Evolutionary conservation across 2,888 invertebrate species (phyloP).

Genomic region (Petrophora chlorosata): DNA sequence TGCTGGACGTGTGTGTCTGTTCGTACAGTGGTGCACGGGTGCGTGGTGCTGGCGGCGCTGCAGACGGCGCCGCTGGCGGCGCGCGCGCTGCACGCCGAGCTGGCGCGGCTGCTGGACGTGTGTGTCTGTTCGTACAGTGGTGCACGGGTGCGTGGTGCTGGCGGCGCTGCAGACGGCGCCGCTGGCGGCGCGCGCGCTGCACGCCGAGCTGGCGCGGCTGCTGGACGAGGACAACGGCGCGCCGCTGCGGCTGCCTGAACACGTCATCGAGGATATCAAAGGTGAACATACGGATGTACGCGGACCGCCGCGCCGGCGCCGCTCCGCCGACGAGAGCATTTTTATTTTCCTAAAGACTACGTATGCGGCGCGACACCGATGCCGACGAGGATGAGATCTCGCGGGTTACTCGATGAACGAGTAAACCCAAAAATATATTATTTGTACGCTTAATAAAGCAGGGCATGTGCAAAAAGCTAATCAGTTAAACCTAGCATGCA

Average conservation of each 20-base stretch:
- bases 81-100: no score
- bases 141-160: constrained; percentile 93
- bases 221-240: constrained; percentile 73
- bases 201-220: constrained; percentile 82
- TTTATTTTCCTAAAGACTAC: no score
- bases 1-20: background rate
- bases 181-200: constrained; percentile 89
- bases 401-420: no score
- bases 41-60: background rate
- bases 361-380: no score
- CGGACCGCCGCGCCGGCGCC: no score
- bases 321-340: no score
- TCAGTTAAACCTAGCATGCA: no score
- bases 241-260: constrained; percentile 78
- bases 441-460: no score
- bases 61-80: no score
- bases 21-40: background rate
- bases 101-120: background rate
- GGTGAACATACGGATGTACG: constrained; percentile 55
- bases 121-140: constrained; percentile 80
- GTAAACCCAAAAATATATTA: no score
- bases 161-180: constrained; percentile 92
- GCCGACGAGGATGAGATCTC: no score
- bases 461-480: no score
- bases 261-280: constrained; percentile 90